Base-by-base conservation (phyloP, 2,113 vertebrate genomes). In the Silurus asotus region DNA sequence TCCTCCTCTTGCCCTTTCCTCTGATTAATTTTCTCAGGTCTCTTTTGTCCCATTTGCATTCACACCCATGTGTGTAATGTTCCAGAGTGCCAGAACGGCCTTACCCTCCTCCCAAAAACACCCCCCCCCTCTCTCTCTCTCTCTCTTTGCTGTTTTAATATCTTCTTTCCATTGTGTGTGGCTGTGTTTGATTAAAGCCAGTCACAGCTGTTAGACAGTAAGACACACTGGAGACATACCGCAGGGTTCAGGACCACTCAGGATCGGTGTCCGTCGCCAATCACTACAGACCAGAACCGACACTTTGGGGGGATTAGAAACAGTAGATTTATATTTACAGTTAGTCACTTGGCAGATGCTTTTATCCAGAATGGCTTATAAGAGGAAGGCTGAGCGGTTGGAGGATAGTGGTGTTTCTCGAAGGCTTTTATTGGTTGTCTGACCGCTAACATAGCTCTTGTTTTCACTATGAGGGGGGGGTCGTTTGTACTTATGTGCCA, bases 131-230 rank as follows among this genome's bases (percentile, higher is more conserved):
- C 89, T 58, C 83, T 83, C 89, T 85, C 75, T 56, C 81, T 83
- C 87, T 74, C 70, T 4, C 84, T 23, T 78, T 79, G 19, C 17
- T 84, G 82, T 90, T 92, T 91, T 89, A 55, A 88, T 92, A 62
- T 89, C 69, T 88, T 92, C 83, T 88, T 88, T 90, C 78, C 53
- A 51, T 70, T 72, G 51, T 69, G 58, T 90, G 90, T 25, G 77
- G 85, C 87, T 89, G 88, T 87, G 86, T 87, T 88, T 92, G 93
- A 93, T 93, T 93, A 92, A 92, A 93, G 85, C 90, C 92, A 93
- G 92, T 88, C 90, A 83, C 89, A 93, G 90, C 88, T 91, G 90
- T 92, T 90, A 91, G 89, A 88, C 92, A 90, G 89, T 79, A 87
- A 85, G 62, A 87, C 37, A 88, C 76, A 84, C 90, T 90, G 90